phyloP scores from a whole-genome alignment of 2,113 vertebrate species.

The Edolisoma coerulescens region DNA sequence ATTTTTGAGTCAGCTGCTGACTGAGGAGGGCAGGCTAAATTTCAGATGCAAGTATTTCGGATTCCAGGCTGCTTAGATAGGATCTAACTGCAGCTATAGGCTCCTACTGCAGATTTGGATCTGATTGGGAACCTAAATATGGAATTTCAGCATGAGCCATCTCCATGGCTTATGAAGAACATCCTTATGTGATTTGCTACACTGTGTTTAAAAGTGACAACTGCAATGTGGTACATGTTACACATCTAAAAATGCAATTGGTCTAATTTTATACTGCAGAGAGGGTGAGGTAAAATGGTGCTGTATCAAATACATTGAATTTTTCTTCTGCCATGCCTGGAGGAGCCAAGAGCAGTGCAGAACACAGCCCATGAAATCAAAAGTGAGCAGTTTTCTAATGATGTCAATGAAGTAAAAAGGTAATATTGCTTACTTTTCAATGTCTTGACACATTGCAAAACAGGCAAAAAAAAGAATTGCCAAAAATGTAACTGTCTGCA shows the following conservation, averaged over 20 bases:
- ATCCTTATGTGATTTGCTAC: not conserved
- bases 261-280: not conserved
- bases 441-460: conserved; percentile 35
- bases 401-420: not conserved
- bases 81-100: not conserved
- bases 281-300: not conserved
- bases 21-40: not conserved
- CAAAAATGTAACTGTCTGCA: not conserved
- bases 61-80: not conserved
- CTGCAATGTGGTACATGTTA: not conserved
- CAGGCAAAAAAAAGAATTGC: conserved; percentile 6
- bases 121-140: not conserved
- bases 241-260: not conserved
- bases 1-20: not conserved
- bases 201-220: not conserved
- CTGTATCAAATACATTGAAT: not conserved
- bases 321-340: not conserved
- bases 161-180: not conserved
- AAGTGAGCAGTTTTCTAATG: not conserved
- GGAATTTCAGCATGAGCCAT: not conserved
- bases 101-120: not conserved
- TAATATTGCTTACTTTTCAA: conserved; percentile 45
- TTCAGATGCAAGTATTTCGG: not conserved
- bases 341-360: not conserved
- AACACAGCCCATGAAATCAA: not conserved